Base-by-base conservation (phyloP, 2,888 invertebrate genomes). In the Camponotus fellah region DNA sequence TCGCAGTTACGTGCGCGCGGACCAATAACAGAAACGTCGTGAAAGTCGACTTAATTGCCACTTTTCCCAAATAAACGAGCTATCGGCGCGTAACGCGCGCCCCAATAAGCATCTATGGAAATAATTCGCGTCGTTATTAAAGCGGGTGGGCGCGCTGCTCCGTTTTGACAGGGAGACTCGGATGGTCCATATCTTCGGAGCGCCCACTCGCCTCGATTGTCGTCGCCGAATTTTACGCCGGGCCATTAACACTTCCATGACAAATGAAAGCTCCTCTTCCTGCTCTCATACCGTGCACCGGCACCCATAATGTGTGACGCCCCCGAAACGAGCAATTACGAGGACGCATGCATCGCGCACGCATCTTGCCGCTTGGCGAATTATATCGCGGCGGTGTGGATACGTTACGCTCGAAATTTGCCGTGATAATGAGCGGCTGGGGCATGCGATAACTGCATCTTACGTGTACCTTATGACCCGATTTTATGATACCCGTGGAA, bases 201-300 rank as follows among this genome's bases (percentile, higher is more conserved):
- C 93, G 94, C 94, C 94, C 94, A 94, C 93, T 88, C 91, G 88
- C 85, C 76, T 37, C 65, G 77, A 92, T 94, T 94, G 93, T 94
- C 91, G 92, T 92, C 90, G 92, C 85, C 85, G 90, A 87, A 90
- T 92, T 92, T 92, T 93, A 93, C 92, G 90, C 86, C 89, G 79
- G 91, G 91, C 93, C 91, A 93, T 93, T 93, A 93, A 93, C 93
- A 92, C 93, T 93, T 91, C 89, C 87, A 90, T 89, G 90, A 91
- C 91, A 91, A 88, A 92, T 88, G 89, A 90, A 91, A 87, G 86
- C 71, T 86, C 85, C 86, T 85, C 87, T 87, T 88, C 89, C 77
- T 89, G 85, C 83, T 87, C 82, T 87, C 80, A 82, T 84, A 64
- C 62, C 40, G 80, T 76, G 88, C 83, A 76, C 85, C 68, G 69